Conservation (phyloP, 1,140 invertebrate genomes). For the Formica exsecta region DNA sequence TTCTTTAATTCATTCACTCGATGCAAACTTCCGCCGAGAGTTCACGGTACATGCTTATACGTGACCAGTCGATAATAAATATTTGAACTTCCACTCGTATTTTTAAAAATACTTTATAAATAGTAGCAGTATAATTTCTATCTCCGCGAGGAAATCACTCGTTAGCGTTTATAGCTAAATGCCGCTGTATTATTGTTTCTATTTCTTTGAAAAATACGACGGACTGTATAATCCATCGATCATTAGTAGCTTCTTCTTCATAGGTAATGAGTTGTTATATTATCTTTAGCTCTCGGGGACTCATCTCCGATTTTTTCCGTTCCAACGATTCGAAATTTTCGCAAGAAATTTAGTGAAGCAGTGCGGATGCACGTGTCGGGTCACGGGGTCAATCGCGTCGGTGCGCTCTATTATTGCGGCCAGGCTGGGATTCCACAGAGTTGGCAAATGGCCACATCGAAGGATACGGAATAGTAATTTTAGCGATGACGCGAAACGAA, state of each 20-base stretch:
- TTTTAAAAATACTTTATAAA: conserved; percentile 3
- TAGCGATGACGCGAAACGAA: conserved; percentile 47
- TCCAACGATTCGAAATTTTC: neutral
- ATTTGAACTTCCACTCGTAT: conserved; percentile 26
- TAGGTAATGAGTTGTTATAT: neutral
- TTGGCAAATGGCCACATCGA: conserved; percentile 53
- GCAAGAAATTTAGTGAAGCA: conserved; percentile 14
- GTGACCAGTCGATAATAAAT: conserved; percentile 48
- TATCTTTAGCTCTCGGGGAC: neutral
- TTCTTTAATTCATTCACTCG: neutral
- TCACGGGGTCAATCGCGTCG: conserved; percentile 50
- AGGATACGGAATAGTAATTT: conserved; percentile 55
- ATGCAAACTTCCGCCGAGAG: conserved; percentile 32
- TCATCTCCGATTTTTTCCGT: conserved; percentile 1
- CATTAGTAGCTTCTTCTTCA: neutral
- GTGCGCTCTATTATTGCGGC: conserved; percentile 40
- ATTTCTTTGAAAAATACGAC: neutral
- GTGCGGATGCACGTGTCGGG: conserved; percentile 51
- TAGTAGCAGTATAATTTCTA: conserved; percentile 23
- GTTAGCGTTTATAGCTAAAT: conserved; percentile 9
- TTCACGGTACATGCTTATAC: neutral
- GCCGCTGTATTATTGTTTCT: neutral
- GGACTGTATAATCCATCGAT: neutral
- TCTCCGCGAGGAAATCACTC: neutral
- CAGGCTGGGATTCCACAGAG: conserved; percentile 18